Base-by-base conservation (phyloP, 2,888 invertebrate species). In the Odiellus spinosus region DNA sequence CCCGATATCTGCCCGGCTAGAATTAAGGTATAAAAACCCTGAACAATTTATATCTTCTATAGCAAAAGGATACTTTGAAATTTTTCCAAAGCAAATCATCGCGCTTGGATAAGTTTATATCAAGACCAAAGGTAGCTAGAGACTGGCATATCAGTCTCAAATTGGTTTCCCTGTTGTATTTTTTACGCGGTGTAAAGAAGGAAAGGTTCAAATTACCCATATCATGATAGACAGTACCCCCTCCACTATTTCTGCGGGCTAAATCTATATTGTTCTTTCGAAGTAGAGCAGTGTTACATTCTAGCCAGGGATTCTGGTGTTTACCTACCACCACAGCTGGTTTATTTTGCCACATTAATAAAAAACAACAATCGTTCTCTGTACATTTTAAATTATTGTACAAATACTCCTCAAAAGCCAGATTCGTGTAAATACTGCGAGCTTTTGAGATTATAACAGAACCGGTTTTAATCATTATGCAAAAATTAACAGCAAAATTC, bases 211-310 rank as follows among this genome's bases (percentile, higher is more conserved):
- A 70, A 69, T 91, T 93, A 48, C 91, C 93, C 53, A 75, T 69
- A 66, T 98, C 96, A 65, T 98, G 96, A 66, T 87, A 98, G 19
- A 98, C 93, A 3, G 93, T 82, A 20, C 95, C 96, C 51, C 98
- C 76, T 21, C 96, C 96, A 66, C 93, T 93, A 61, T 86, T 86
- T 38, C 98, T 75, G 48, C 98, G 75, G 0, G 84, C 93, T 50
- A 93, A 60, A 11, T 74, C 71, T 47, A 95, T 77, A 14, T 77
- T 78, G 38, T 74, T 71, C 42, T 77, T 75, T 51, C 71, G 63
- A 42, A 84, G 65, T 38, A 73, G 71, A 2, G 76, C 72, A 2
- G 86, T 69, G 65, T 95, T 83, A 1, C 85, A 80, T 66, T 98
- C 96, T 32, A 79, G 65, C 82, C 93, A 98, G 1, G 93, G 90